These are phyloP conservation scores for Phacellophora camtschatica DNA, from an alignment of 30 jellyfish, hydroid and myxozoan species.

Conservation along the genomic window DNA sequence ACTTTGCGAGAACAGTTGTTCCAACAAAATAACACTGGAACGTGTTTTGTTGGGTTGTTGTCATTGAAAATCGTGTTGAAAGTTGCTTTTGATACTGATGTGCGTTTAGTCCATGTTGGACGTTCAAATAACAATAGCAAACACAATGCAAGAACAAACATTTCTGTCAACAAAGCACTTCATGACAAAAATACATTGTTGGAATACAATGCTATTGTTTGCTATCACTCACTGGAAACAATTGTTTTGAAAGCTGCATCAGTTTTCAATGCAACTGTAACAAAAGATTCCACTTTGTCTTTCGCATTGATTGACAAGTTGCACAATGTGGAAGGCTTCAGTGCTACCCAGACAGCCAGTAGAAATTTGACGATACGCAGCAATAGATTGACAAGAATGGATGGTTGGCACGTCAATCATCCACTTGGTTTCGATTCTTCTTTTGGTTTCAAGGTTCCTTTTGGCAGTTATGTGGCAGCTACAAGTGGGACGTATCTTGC, in stretches of 20 bases:
- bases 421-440: slow-evolving; percentile 29
- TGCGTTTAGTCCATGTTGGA: not conserved
- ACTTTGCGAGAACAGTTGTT: not conserved
- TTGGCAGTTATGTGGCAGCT: slow-evolving; percentile 23
- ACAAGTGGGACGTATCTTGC: slow-evolving; percentile 28
- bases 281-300: not conserved
- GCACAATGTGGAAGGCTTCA: slow-evolving; percentile 52
- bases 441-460: slow-evolving; percentile 42
- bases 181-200: not conserved
- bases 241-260: not conserved
- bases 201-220: not conserved
- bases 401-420: slow-evolving; percentile 30
- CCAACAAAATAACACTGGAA: not conserved
- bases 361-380: not conserved
- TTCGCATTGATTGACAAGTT: slow-evolving; percentile 21
- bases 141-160: not conserved
- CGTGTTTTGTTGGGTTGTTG: not conserved
- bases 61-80: not conserved
- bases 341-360: slow-evolving; percentile 28
- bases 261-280: not conserved
- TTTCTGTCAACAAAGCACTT: not conserved
- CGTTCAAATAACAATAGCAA: not conserved
- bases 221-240: not conserved
- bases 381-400: not conserved
- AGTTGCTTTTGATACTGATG: not conserved